phyloP scores from a whole-genome alignment of 1,140 invertebrate genomes.

The Diuraphis noxia region DNA sequence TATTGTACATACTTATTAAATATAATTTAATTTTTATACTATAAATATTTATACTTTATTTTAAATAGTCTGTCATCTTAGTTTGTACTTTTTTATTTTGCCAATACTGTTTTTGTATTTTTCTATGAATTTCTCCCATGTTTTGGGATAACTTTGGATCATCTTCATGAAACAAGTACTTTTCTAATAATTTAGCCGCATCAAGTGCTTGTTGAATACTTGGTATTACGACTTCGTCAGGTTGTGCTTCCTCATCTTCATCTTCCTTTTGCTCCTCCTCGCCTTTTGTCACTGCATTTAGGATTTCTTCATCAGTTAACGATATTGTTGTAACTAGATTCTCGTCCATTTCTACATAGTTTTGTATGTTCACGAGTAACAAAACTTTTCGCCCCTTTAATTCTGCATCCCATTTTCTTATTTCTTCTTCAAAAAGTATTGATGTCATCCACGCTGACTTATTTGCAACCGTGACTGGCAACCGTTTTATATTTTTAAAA shows the following conservation, averaged over 20 bases:
- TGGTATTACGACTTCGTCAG: constrained; percentile 19
- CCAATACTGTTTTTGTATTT: neutral
- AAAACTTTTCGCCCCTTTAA: too few species aligned
- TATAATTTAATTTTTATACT: neutral
- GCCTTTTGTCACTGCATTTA: constrained; percentile 11
- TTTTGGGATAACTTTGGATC: neutral
- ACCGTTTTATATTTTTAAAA: too few species aligned
- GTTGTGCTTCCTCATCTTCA: constrained; percentile 29
- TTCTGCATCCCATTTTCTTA: too few species aligned
- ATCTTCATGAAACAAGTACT: constrained; percentile 7
- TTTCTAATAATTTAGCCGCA: constrained; percentile 10
- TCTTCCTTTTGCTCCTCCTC: constrained; percentile 30
- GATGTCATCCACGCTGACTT: too few species aligned
- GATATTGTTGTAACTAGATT: constrained; percentile 1
- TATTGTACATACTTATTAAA: too few species aligned
- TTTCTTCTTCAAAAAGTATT: too few species aligned
- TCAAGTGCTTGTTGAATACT: constrained; percentile 9
- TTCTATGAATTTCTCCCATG: neutral
- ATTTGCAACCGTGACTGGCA: too few species aligned
- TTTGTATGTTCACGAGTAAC: neutral
- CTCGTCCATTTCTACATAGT: constrained; percentile 16
- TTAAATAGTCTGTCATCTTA: neutral
- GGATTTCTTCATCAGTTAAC: constrained; percentile 30
- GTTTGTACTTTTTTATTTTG: neutral
- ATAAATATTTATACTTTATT: neutral